Base-by-base conservation (phyloP, 2,113 vertebrate genomes). In the Notothenia coriiceps region DNA sequence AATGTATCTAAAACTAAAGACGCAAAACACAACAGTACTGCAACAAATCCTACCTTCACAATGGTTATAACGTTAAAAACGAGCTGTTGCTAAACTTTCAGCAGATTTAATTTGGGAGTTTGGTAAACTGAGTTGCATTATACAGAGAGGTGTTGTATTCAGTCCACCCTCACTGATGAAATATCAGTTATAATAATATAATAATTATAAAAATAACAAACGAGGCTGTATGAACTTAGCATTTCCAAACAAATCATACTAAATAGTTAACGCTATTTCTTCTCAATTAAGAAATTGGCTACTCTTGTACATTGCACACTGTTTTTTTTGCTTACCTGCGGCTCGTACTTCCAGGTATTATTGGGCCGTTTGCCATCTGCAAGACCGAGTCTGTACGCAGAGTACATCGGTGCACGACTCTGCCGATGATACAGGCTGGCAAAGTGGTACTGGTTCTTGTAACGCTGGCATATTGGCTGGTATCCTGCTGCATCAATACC, bases 391-490 rank as follows among this genome's bases (percentile, higher is more conserved):
- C 57, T 59, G 51, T 94, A 94, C 0, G 92, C 93, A 1, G 94
- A 94, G 73, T 87, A 94, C 60, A 93, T 50, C 0, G 94, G 85
- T 12, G 57, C 17, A 1, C 89, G 89, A 56, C 2, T 22, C 66
- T 74, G 56, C 8, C 75, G 78, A 72, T 85, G 10, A 71, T 93
- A 94, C 78, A 94, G 47, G 63, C 75, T 92, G 78, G 92, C 93
- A 72, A 94, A 94, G 80, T 12, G 89, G 83, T 91, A 92, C 68
- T 64, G 78, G 73, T 94, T 94, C 63, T 77, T 70, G 83, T 85
- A 89, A 63, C 80, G 85, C 80, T 94, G 94, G 80, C 94, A 94
- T 68, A 94, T 93, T 10, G 86, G 83, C 70, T 84, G 57, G 62
- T 80, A 85, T 60, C 55, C 60, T 14, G 18, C 6, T 18, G 8